phyloP scores from a whole-genome alignment of 2,797 vertebrate species.

The Crenichthys baileyi region DNA sequence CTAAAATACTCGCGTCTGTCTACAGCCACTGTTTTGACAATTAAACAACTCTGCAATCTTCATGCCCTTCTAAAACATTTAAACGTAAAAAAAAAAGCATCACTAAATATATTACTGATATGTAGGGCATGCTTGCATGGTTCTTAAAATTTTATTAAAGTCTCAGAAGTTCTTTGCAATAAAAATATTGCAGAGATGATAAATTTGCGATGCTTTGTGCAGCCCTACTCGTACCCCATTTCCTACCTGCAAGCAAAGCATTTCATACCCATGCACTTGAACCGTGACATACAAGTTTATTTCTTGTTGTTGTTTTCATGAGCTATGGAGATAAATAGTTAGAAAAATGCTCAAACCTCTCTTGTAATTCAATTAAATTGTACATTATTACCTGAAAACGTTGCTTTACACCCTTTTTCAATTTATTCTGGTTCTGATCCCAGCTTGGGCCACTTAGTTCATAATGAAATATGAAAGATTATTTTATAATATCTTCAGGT shows the following conservation, averaged over 20 bases:
- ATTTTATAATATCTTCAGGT: background rate
- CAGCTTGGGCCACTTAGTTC: background rate
- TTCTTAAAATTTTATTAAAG: background rate
- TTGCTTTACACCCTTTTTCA: background rate
- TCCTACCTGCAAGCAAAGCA: background rate
- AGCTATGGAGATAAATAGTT: background rate
- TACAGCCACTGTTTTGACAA: background rate
- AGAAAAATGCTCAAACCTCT: background rate
- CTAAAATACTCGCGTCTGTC: background rate
- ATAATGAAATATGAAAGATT: background rate
- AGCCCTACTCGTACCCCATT: too few species aligned
- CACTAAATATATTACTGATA: background rate
- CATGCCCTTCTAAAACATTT: background rate
- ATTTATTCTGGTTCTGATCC: background rate
- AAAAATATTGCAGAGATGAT: background rate
- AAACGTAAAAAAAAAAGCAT: background rate
- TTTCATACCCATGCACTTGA: background rate
- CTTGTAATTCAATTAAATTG: background rate
- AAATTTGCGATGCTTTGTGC: background rate
- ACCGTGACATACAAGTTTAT: background rate
- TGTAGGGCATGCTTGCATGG: background rate
- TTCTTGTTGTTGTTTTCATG: background rate
- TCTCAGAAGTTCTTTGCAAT: background rate
- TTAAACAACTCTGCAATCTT: background rate
- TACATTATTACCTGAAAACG: background rate